Percentiles rank a stretch among this genome's conserved stretches.
Evolutionary conservation across 2,113 vertebrate species (phyloP).

Genomic region (Narcine bancroftii): DNA sequence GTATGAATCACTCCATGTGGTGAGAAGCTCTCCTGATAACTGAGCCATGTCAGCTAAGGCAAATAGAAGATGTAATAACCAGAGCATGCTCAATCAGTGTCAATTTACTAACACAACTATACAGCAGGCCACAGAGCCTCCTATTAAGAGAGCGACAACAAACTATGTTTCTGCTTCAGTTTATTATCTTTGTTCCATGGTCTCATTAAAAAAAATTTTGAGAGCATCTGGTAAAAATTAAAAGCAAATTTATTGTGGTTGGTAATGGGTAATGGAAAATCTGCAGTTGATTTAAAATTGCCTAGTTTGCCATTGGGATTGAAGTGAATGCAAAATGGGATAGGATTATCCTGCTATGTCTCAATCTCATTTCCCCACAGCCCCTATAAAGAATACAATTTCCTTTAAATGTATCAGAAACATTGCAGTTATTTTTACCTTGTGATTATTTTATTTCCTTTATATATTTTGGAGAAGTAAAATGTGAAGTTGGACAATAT

Average conservation of each 20-base stretch:
- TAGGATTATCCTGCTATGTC: neutral
- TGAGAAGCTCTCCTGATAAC: neutral
- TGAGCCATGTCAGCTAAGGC: neutral
- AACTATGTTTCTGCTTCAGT: neutral
- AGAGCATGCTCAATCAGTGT: neutral
- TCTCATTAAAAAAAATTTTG: conserved; percentile 3
- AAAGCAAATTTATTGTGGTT: neutral
- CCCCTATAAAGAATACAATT: neutral
- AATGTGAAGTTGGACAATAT: neutral
- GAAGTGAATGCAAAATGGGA: neutral
- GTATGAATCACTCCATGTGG: neutral
- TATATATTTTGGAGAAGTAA: neutral
- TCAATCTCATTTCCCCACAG: neutral
- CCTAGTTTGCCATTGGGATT: neutral
- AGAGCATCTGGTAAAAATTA: neutral
- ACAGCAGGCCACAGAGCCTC: neutral
- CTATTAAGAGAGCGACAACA: neutral
- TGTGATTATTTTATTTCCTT: no score
- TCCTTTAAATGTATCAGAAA: neutral
- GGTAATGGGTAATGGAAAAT: neutral
- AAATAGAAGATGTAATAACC: neutral
- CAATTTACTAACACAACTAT: neutral
- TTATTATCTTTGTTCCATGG: neutral
- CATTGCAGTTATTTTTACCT: neutral
- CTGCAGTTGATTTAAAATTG: neutral